A percentile compares a stretch with the other conserved stretches of the same genome.
These are phyloP conservation scores for Ctenicera cuprea DNA, from an alignment of 2,888 invertebrate species.

Conservation along the genomic window DNA sequence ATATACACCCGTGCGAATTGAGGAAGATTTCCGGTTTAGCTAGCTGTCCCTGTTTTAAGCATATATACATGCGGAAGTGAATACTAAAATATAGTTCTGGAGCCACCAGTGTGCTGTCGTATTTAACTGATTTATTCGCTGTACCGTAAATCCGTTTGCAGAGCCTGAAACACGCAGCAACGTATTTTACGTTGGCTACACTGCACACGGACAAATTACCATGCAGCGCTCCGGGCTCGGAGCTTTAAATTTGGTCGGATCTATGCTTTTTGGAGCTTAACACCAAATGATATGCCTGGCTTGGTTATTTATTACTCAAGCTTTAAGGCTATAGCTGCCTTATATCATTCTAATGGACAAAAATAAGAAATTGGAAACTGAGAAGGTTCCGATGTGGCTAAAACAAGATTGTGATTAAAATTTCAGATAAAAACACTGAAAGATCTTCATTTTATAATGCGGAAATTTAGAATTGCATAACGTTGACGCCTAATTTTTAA, in stretches of 20 bases:
- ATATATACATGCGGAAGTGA: slow-evolving; percentile 17
- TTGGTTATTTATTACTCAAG: slow-evolving; percentile 34
- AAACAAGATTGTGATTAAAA: background rate
- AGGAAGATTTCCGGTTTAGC: slow-evolving; percentile 10
- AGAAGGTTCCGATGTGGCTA: background rate
- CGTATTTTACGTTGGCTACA: slow-evolving; percentile 44
- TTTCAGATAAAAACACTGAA: background rate
- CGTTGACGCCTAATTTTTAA: no score
- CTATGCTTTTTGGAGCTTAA: slow-evolving; percentile 41
- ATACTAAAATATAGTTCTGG: slow-evolving; percentile 36
- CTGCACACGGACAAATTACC: slow-evolving; percentile 46
- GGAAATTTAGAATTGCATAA: background rate
- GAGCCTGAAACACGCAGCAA: slow-evolving; percentile 38
- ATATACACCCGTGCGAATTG: background rate
- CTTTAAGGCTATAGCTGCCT: slow-evolving; percentile 8
- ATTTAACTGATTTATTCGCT: slow-evolving; percentile 44
- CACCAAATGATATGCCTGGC: slow-evolving; percentile 39
- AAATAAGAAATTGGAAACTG: slow-evolving; percentile 25
- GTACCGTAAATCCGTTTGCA: slow-evolving; percentile 39
- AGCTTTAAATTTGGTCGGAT: slow-evolving; percentile 43
- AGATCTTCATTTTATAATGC: background rate
- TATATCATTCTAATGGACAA: slow-evolving; percentile 22
- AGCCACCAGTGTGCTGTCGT: slow-evolving; percentile 32
- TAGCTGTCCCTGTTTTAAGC: background rate
- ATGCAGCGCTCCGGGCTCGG: slow-evolving; percentile 31